These are phyloP conservation scores for sheep (Ovis aries) DNA, from an alignment of 2,113 vertebrate genomes.

Conservation along the genomic window DNA sequence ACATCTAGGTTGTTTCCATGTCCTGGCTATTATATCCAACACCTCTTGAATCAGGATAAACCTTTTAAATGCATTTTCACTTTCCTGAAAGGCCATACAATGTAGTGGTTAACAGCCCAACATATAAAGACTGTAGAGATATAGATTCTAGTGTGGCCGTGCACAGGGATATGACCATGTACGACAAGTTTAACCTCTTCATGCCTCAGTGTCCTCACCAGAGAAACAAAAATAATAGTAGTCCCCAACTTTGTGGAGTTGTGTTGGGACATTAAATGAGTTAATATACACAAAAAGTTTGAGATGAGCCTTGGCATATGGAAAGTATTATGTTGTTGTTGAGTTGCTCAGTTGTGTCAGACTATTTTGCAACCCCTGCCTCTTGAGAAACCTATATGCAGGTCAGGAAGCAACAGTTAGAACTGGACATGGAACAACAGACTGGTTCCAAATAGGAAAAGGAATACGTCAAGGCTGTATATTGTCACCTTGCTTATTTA, in stretches of 20 bases:
- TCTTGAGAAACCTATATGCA: no score
- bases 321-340: background rate
- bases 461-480: no score
- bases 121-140: background rate
- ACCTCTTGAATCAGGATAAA: background rate
- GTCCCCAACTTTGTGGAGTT: background rate
- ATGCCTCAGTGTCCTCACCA: background rate
- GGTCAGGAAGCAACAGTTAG: no score
- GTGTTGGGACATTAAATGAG: background rate
- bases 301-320: background rate
- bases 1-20: no score
- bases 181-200: background rate
- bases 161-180: fast-evolving
- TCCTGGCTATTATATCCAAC: background rate
- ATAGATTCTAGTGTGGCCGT: fast-evolving
- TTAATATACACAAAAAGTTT: background rate
- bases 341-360: background rate
- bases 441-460: no score
- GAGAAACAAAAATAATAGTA: background rate
- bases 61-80: background rate
- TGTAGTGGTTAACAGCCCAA: background rate
- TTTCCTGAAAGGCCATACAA: background rate
- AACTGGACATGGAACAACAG: no score
- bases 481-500: no score
- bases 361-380: background rate